These are phyloP conservation scores for Drosophila melanica DNA, from an alignment of 1,140 invertebrate species.

Conservation along the genomic window DNA sequence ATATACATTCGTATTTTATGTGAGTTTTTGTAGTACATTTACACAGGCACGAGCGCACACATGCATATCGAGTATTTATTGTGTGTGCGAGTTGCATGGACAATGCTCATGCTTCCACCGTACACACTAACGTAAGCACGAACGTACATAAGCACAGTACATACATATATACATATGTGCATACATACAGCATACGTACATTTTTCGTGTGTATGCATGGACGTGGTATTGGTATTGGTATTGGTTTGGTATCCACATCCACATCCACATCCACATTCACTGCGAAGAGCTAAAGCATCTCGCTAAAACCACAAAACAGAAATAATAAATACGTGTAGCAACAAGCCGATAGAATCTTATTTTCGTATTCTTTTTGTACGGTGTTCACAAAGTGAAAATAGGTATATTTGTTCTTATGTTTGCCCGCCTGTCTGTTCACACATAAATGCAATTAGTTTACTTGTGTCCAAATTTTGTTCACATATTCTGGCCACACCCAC, in stretches of 20 bases:
- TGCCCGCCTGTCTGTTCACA: background rate
- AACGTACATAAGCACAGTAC: background rate
- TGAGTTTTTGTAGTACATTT: conserved; percentile 1
- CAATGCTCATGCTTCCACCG: conserved; percentile 10
- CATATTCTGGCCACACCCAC: background rate
- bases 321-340: conserved; percentile 7
- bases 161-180: background rate
- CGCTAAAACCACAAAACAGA: conserved; percentile 11
- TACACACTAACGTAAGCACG: background rate
- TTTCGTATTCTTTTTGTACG: background rate
- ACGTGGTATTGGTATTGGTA: conserved; percentile 16
- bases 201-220: conserved; percentile 24
- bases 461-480: background rate
- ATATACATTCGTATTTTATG: background rate
- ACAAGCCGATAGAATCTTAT: conserved; percentile 6
- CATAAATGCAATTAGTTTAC: background rate
- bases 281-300: conserved; percentile 13
- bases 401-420: background rate
- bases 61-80: background rate
- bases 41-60: background rate
- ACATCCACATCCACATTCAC: background rate
- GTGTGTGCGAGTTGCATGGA: conserved; percentile 6
- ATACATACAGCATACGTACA: conserved; percentile 15
- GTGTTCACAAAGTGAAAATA: background rate
- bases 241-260: background rate